Percentiles rank a stretch among this genome's conserved stretches.
Evolutionary conservation across 2,797 vertebrate genomes (phyloP).

Genomic region (Catamblyrhynchus diadema): DNA sequence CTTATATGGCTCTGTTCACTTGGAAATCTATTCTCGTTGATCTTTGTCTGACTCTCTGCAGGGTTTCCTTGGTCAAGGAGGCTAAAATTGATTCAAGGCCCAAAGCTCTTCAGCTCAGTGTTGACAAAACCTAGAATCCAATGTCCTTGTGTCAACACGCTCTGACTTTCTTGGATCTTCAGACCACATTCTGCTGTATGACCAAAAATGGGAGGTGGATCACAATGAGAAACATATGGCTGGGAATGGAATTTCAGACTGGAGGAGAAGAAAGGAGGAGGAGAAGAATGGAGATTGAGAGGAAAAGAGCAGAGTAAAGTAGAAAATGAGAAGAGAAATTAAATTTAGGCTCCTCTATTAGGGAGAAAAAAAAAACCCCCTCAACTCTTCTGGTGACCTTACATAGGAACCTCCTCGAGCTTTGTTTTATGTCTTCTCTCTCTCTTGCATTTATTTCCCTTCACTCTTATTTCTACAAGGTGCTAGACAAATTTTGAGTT

Average conservation of each 20-base stretch:
- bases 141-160: conserved; percentile 36
- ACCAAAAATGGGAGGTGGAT: conserved; percentile 64
- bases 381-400: conserved; percentile 19
- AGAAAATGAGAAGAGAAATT: conserved; percentile 42
- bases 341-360: background rate
- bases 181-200: conserved; percentile 44
- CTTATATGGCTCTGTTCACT: conserved; percentile 59
- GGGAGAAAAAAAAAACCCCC: background rate
- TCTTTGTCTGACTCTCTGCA: conserved; percentile 49
- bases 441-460: conserved; percentile 10
- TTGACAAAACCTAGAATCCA: conserved; percentile 61
- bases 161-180: conserved; percentile 55
- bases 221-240: conserved; percentile 59
- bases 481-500: background rate
- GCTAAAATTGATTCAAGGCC: conserved; percentile 63
- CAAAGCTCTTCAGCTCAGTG: conserved; percentile 29
- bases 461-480: background rate
- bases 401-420: background rate
- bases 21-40: conserved; percentile 51
- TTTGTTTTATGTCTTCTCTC: conserved; percentile 3
- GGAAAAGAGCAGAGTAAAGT: conserved; percentile 1
- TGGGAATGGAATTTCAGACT: conserved; percentile 39
- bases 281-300: background rate
- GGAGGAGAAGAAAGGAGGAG: conserved; percentile 31
- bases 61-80: conserved; percentile 59